Evolutionary conservation across 2,888 invertebrate species (phyloP), one percentile per base, ranked within the genome.

Genomic region (Ganaspis brasiliensis): DNA sequence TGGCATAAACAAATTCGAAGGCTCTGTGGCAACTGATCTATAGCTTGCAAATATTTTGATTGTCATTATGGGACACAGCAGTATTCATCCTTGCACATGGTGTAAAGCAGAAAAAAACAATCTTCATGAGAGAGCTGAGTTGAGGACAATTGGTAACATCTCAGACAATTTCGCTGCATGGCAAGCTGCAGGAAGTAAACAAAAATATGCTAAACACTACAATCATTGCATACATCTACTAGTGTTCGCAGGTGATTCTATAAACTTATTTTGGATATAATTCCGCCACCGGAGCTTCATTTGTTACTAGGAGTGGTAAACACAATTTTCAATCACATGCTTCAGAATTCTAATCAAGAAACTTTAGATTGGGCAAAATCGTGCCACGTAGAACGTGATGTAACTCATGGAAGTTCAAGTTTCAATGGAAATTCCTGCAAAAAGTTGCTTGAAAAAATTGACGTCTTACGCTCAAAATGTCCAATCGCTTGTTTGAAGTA

Each of bases 41-140:
- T 72, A 78, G 40, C 70, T 78, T 14, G 73, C 70, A 12, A 75
- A 78, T 63, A 74, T 78, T 24, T 37, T 75, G 21, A 37, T 40
- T 35, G 77, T 74, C 14, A 74, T 77, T 10, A 77, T 77, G 77
- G 16, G 37, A 9, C 77, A 77, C 45, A 74, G 74, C 24, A 63
- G 77, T 49, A 3, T 37, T 3, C 24, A 63, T 63, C 74, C 77
- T 10, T 77, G 63, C 31, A 74, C 74, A 16, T 77, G 61, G 55
- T 77, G 77, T 31, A 37, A 52, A 70, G 74, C 72, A 40, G 14
- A 63, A 73, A 76, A 73, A 67, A 55, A 40, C 19, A 35, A 63
- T 16, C 59, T 76, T 12, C 16, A 61, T 40, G 57, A 21, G 14
- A 14, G 24, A 59, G 45, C 71, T 57, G 10, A 59, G 52, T 71